Percentiles rank a stretch among this genome's conserved stretches.
These are phyloP conservation scores for Phrynocephalus vlangalii DNA, from an alignment of 2,797 vertebrate species.

Conservation along the genomic window DNA sequence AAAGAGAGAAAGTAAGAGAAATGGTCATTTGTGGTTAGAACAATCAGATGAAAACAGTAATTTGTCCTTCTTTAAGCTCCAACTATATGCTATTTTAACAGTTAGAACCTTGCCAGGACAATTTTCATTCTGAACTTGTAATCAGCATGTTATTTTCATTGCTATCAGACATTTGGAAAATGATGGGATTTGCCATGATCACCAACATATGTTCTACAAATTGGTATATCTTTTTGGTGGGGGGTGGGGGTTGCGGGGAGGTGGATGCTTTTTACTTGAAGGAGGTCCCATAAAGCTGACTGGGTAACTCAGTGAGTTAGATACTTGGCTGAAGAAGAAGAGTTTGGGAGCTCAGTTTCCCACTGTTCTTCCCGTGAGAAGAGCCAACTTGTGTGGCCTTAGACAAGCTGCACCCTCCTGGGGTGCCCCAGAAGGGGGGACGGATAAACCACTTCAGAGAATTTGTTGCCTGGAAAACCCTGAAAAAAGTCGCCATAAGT, in stretches of 20 bases:
- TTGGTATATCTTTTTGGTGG: not conserved
- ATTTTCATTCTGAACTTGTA: slow-evolving; percentile 61
- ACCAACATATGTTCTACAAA: slow-evolving; percentile 47
- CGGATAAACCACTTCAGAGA: too few relatives aligned
- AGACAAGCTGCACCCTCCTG: too few relatives aligned
- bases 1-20: slow-evolving; percentile 38
- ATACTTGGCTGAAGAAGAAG: too few relatives aligned
- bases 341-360: too few relatives aligned
- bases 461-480: too few relatives aligned
- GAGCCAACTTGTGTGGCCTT: too few relatives aligned
- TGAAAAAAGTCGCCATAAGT: too few relatives aligned
- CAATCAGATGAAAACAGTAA: slow-evolving; percentile 55
- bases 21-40: slow-evolving; percentile 33
- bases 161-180: slow-evolving; percentile 36
- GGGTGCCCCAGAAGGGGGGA: too few relatives aligned
- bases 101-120: slow-evolving; percentile 58
- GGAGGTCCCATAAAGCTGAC: not conserved
- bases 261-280: not conserved
- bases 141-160: slow-evolving; percentile 62
- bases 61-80: slow-evolving; percentile 53
- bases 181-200: slow-evolving; percentile 49
- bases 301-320: too few relatives aligned
- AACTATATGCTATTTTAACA: slow-evolving; percentile 54
- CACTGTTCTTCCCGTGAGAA: too few relatives aligned
- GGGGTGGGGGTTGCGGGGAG: too few relatives aligned